These are phyloP conservation scores for Trisateles emortualis DNA, from an alignment of 2,888 invertebrate genomes.

Conservation along the genomic window DNA sequence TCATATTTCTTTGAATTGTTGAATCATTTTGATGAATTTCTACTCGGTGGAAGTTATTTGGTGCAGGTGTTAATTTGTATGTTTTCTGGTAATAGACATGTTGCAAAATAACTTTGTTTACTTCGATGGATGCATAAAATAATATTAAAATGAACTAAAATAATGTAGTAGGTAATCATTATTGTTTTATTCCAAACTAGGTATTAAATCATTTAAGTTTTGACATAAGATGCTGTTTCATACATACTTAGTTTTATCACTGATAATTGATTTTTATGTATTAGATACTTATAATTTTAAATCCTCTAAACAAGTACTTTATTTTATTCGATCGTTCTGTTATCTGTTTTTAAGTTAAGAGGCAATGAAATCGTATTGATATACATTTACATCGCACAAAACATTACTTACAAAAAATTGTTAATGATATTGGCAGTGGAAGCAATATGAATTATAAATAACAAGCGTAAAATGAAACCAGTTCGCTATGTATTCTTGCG, in stretches of 20 bases:
- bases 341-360: background rate
- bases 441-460: slow-evolving; percentile 41
- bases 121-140: no score
- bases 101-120: background rate
- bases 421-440: slow-evolving; percentile 22
- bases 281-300: no score
- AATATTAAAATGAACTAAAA: no score
- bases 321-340: background rate
- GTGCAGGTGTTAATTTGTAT: slow-evolving; percentile 33
- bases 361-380: background rate
- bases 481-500: slow-evolving; percentile 22
- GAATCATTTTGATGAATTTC: slow-evolving; percentile 53
- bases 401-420: background rate
- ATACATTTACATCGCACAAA: background rate
- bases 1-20: slow-evolving; percentile 61
- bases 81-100: slow-evolving; percentile 21
- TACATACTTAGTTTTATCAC: no score
- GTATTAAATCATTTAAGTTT: no score
- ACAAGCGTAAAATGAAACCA: slow-evolving; percentile 11
- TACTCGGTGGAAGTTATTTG: slow-evolving; percentile 25
- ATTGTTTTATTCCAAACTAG: no score
- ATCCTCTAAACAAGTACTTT: no score
- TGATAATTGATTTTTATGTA: no score
- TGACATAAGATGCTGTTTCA: no score
- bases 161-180: no score